phyloP scores from a whole-genome alignment of 2,113 vertebrate genomes.

The Kobus ellipsiprymnus region DNA sequence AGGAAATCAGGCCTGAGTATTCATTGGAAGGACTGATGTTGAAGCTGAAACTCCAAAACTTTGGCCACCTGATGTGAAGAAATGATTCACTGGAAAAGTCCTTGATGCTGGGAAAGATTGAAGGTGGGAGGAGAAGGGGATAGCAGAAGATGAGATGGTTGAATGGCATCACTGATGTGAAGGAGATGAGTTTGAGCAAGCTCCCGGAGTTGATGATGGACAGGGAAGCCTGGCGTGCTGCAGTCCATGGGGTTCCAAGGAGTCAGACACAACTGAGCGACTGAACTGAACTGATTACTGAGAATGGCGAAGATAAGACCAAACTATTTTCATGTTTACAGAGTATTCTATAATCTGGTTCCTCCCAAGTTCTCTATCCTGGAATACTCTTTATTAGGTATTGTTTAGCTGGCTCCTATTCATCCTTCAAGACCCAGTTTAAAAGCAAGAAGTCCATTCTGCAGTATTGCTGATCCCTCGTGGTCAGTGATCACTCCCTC shows the following conservation, averaged over 20 bases:
- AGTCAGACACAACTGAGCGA: accelerated
- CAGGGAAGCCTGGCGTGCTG: not conserved
- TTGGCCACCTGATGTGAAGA: not conserved
- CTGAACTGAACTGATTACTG: not conserved
- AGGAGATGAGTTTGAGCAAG: not conserved
- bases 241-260: not conserved
- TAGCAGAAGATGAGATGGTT: not conserved
- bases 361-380: not conserved
- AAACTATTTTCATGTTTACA: not conserved
- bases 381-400: not conserved
- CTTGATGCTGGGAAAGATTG: not conserved
- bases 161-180: not conserved
- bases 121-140: not conserved
- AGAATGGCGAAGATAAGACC: not conserved
- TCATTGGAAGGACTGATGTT: not conserved
- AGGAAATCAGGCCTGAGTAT: not conserved
- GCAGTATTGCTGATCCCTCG: too few species aligned
- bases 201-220: not conserved
- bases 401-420: not conserved
- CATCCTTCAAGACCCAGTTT: not conserved
- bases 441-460: not conserved
- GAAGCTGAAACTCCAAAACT: not conserved
- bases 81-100: not conserved
- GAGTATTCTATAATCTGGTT: not conserved
- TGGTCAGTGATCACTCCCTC: not conserved